phyloP scores from a whole-genome alignment of 2,113 vertebrate genomes.

The Petromus typicus region DNA sequence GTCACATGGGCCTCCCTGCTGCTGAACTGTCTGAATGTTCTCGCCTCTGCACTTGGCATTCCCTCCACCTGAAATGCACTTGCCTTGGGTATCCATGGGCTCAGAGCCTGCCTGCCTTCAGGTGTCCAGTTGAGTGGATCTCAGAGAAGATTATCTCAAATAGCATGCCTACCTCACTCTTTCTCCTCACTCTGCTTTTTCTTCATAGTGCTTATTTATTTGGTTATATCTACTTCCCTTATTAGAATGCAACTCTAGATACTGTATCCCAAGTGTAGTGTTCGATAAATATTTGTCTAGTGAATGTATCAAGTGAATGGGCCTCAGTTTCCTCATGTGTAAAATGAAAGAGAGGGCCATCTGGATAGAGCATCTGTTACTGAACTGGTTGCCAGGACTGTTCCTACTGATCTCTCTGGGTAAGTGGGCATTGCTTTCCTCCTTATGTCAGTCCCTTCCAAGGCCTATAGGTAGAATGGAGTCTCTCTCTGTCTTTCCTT shows the following conservation, averaged over 20 bases:
- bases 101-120: background rate
- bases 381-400: conserved; percentile 71
- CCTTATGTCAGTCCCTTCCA: conserved; percentile 46
- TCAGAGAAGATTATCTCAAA: conserved; percentile 18
- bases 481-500: conserved; percentile 33
- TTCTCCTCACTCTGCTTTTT: background rate
- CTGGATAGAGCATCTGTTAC: conserved; percentile 77
- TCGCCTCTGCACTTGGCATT: background rate
- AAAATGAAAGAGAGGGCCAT: conserved; percentile 78
- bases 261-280: conserved; percentile 23
- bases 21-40: background rate
- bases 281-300: conserved; percentile 72
- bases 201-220: conserved; percentile 19
- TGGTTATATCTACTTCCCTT: conserved; percentile 31
- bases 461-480: background rate
- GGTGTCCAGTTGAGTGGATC: background rate
- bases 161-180: background rate
- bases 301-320: conserved; percentile 68
- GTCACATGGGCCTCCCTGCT: background rate
- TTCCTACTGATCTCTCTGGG: conserved; percentile 60
- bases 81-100: background rate
- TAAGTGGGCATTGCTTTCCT: conserved; percentile 64
- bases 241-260: conserved; percentile 57
- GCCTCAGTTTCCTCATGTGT: conserved; percentile 80
- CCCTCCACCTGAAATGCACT: background rate